A percentile compares a stretch with the other conserved stretches of the same genome.
Evolutionary conservation across 1,140 invertebrate species (phyloP).

Genomic region (Cryptotermes secundus): DNA sequence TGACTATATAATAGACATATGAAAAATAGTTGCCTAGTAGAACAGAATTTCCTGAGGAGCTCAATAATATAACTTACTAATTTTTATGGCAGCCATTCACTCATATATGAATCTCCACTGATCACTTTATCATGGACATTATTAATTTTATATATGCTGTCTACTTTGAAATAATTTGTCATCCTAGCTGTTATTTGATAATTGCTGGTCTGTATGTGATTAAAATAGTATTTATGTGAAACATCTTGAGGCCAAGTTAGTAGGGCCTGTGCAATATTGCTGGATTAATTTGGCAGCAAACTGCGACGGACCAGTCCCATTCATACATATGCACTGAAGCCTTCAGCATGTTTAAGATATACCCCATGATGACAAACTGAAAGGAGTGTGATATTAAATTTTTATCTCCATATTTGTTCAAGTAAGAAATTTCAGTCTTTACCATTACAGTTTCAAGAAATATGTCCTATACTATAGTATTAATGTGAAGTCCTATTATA

Average conservation of each 20-base stretch:
- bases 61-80: not conserved
- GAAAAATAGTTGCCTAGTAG: not conserved
- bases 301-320: not conserved
- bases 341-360: not conserved
- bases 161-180: not conserved
- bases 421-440: too few relatives aligned
- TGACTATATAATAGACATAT: not conserved
- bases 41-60: not conserved
- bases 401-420: too few relatives aligned
- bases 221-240: constrained; percentile 3
- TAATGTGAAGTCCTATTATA: too few relatives aligned
- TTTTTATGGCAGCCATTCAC: not conserved
- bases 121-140: not conserved
- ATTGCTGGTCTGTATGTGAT: not conserved
- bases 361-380: not conserved
- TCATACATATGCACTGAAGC: not conserved
- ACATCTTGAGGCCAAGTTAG: not conserved
- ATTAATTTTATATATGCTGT: not conserved
- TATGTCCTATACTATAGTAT: too few relatives aligned
- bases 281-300: not conserved
- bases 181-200: not conserved
- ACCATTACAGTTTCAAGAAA: too few relatives aligned
- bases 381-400: not conserved
- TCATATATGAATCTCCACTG: not conserved
- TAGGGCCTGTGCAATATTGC: constrained; percentile 7